A percentile compares a stretch with the other conserved stretches of the same genome.
Evolutionary conservation across 2,797 vertebrate species (phyloP).

Genomic region (Argentina silus): DNA sequence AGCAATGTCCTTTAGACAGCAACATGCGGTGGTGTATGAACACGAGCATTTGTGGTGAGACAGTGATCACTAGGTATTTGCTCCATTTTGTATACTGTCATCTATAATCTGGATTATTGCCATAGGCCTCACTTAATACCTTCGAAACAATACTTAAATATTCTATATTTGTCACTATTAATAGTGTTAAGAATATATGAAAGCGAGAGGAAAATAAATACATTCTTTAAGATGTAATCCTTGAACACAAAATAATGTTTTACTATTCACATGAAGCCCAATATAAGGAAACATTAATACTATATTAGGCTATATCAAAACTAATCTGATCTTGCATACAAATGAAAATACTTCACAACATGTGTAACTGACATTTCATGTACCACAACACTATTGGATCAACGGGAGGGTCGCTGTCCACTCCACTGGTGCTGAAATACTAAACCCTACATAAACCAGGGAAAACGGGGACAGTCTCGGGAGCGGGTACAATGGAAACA

Average conservation of each 20-base stretch:
- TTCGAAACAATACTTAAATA: no score
- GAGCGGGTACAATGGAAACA: neutral
- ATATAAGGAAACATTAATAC: neutral
- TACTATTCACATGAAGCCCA: no score
- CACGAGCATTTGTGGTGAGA: neutral
- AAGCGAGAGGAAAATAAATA: neutral
- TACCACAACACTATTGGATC: neutral
- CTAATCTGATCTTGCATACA: no score
- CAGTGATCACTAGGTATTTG: neutral
- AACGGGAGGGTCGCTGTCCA: conserved; percentile 40
- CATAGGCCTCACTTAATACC: no score
- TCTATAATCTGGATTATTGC: no score
- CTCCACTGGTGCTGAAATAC: conserved; percentile 50
- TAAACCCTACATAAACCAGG: neutral
- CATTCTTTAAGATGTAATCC: neutral
- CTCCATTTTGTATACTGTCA: neutral
- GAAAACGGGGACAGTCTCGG: neutral
- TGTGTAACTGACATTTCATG: neutral
- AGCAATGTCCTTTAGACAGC: no score
- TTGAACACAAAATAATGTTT: neutral
- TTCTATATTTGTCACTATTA: no score
- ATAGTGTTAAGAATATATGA: no score
- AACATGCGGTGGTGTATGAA: neutral
- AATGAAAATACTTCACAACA: neutral
- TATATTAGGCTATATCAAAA: neutral